A percentile compares a stretch with the other conserved stretches of the same genome.
These are phyloP conservation scores for Meles meles DNA, from an alignment of 2,113 vertebrate species.

Conservation along the genomic window DNA sequence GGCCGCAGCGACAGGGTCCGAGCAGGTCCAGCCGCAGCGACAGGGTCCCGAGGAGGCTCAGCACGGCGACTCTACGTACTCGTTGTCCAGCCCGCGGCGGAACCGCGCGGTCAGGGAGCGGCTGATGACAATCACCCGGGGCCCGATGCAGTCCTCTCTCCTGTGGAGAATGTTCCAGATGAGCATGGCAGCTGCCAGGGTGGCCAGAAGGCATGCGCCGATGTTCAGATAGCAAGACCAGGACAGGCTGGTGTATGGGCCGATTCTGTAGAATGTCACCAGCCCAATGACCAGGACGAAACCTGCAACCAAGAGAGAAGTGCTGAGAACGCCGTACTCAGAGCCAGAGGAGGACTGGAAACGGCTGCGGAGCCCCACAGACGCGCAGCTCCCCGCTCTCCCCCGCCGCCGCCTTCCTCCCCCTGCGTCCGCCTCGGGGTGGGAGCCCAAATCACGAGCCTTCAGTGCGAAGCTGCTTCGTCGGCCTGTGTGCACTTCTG, in stretches of 20 bases:
- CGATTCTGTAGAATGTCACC: constrained; percentile 96
- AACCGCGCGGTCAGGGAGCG: constrained; percentile 89
- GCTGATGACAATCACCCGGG: constrained; percentile 94
- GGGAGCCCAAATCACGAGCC: rapidly evolving
- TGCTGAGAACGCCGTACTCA: neutral
- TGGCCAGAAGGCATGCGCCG: constrained; percentile 93
- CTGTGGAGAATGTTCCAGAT: constrained; percentile 99
- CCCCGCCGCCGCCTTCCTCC: neutral
- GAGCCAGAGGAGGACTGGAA: neutral
- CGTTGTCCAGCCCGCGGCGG: constrained; percentile 91
- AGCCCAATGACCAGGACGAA: constrained; percentile 97
- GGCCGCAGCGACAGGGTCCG: constrained; percentile 31
- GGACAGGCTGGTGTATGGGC: constrained; percentile 93
- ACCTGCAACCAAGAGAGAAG: constrained; percentile 81
- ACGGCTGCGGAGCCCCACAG: neutral
- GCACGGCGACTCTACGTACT: constrained; percentile 97
- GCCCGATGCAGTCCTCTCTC: constrained; percentile 93
- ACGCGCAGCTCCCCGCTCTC: neutral
- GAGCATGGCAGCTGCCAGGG: constrained; percentile 93
- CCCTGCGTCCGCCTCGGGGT: neutral
- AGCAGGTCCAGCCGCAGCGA: constrained; percentile 59
- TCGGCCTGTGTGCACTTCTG: neutral
- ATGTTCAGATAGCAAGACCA: constrained; percentile 99
- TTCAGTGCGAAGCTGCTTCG: rapidly evolving
- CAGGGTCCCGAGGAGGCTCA: constrained; percentile 76